Conservation (phyloP, 2,888 invertebrate genomes). For the Drosophila greeni region DNA sequence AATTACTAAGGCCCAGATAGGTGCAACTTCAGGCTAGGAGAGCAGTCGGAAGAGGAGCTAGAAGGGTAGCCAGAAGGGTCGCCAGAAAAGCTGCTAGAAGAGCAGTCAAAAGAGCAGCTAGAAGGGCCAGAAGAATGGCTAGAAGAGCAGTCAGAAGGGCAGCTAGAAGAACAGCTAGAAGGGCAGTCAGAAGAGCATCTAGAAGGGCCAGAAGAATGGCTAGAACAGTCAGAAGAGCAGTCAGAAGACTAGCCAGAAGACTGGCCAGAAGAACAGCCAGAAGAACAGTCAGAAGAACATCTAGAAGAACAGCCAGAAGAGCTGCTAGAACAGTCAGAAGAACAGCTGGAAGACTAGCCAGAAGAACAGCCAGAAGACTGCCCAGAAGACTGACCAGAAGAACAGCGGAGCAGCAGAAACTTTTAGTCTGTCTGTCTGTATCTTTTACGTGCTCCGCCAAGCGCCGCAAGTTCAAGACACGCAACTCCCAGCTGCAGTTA, state of each 20-base stretch:
- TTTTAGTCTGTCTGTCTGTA: constrained; percentile 39
- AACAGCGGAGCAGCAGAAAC: not conserved
- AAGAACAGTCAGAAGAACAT: not conserved
- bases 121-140: not conserved
- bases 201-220: not conserved
- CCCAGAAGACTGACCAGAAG: not conserved
- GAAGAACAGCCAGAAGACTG: not conserved
- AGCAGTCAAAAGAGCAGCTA: not conserved
- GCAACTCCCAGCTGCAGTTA: constrained; percentile 47
- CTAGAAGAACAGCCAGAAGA: not conserved
- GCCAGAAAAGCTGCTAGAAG: not conserved
- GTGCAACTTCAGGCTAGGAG: constrained; percentile 2
- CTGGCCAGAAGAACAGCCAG: not conserved
- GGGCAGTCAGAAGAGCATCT: not conserved
- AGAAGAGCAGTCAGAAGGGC: not conserved
- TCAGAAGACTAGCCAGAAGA: not conserved
- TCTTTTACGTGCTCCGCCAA: constrained; percentile 65
- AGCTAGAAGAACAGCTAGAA: not conserved
- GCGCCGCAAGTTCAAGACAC: constrained; percentile 58
- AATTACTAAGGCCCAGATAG: constrained; percentile 50
- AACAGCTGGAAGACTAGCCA: not conserved
- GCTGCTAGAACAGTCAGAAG: not conserved
- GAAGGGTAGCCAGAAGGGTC: no score
- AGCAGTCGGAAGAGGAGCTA: not conserved
- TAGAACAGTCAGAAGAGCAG: not conserved